These are phyloP conservation scores for Phocides pigmalion DNA, from an alignment of 1,140 invertebrate species.

Conservation along the genomic window DNA sequence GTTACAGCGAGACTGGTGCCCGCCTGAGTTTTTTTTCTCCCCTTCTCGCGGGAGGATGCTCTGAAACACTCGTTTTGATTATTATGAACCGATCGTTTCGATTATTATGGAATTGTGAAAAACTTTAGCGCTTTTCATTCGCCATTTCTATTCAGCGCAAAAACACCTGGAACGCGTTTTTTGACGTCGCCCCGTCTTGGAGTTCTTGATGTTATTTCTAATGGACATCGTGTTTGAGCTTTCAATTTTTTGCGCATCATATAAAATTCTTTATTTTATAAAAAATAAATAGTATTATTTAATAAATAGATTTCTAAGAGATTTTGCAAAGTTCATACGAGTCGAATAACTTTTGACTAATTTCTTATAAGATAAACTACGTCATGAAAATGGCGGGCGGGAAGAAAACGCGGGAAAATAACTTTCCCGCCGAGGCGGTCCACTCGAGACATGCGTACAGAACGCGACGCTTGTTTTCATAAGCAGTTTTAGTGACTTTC, in stretches of 20 bases:
- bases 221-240: neutral
- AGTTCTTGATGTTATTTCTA: neutral
- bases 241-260: slow-evolving; percentile 8
- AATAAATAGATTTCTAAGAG: neutral
- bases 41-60: slow-evolving; percentile 64
- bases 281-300: no score
- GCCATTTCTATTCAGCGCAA: slow-evolving; percentile 16
- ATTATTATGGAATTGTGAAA: slow-evolving; percentile 49
- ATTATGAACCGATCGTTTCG: slow-evolving; percentile 60
- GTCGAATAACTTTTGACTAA: slow-evolving; percentile 17
- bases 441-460: slow-evolving; percentile 73
- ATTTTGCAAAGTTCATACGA: slow-evolving; percentile 1
- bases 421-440: slow-evolving; percentile 68
- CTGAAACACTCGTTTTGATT: slow-evolving; percentile 66
- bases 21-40: slow-evolving; percentile 68
- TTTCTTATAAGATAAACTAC: slow-evolving; percentile 58
- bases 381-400: slow-evolving; percentile 48
- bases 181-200: neutral
- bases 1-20: slow-evolving; percentile 65
- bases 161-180: slow-evolving; percentile 23
- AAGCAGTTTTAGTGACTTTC: slow-evolving; percentile 32
- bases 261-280: neutral
- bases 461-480: slow-evolving; percentile 56
- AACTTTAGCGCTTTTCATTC: slow-evolving; percentile 32
- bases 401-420: slow-evolving; percentile 76